Percentiles rank a stretch among this genome's conserved stretches.
Evolutionary conservation across 2,797 vertebrate genomes (phyloP).

Genomic region (Danio jaintianensis): DNA sequence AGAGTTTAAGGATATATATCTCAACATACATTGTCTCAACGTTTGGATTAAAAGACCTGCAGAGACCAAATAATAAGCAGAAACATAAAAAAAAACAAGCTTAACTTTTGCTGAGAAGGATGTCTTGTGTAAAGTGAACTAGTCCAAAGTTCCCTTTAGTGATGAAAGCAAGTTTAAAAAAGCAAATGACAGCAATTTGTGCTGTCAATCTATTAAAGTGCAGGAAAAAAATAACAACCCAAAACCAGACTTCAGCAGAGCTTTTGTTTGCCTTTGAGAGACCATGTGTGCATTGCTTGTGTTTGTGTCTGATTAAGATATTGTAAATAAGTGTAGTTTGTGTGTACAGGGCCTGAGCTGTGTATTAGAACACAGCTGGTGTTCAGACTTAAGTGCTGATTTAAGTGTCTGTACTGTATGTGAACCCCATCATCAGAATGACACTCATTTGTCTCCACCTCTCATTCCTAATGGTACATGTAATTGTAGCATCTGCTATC

Average conservation of each 20-base stretch:
- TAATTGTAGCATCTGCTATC: slow-evolving; percentile 9
- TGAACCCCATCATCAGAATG: not conserved
- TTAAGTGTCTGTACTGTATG: not conserved
- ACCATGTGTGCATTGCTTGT: not conserved
- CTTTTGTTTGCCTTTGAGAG: not conserved
- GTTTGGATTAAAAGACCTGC: too few relatives aligned
- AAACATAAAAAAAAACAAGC: too few relatives aligned
- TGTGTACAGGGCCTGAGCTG: not conserved
- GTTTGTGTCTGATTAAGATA: not conserved
- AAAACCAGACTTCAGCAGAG: not conserved
- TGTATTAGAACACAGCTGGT: not conserved
- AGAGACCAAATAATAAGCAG: too few relatives aligned
- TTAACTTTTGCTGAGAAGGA: too few relatives aligned
- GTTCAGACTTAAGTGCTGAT: not conserved
- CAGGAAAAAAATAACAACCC: not conserved
- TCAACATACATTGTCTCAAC: too few relatives aligned
- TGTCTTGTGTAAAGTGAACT: too few relatives aligned
- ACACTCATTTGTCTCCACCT: not conserved
- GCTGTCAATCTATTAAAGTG: not conserved
- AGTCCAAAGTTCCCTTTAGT: too few relatives aligned
- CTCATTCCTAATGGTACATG: not conserved
- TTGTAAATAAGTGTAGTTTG: not conserved
- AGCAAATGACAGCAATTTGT: not conserved
- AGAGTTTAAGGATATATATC: too few relatives aligned
- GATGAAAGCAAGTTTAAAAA: too few relatives aligned